Evolutionary conservation across 2,113 vertebrate species (phyloP), one percentile per base, ranked within the genome.

Genomic region (Gymnorhina tibicen): DNA sequence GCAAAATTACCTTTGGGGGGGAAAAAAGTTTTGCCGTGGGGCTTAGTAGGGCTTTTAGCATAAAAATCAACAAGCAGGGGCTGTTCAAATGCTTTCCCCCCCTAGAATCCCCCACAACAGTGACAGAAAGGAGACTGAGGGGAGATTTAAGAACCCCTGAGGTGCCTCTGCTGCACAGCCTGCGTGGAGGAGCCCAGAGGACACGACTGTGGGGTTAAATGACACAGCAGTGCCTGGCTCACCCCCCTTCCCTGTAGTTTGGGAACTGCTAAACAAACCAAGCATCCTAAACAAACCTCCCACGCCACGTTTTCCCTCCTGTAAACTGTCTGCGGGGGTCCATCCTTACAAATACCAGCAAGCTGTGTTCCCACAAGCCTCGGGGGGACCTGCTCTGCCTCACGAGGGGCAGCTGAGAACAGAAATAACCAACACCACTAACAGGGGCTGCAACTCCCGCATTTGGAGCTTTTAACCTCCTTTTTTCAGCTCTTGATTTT

Each of bases 341-440:
- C 26, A 9, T 33, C 74, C 41, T 72, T 14, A 23, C 15, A 41
- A 52, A 26, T 5, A 9, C 3, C 3, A 0, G 6, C 4, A 0
- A 67, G 10, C 53, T 0, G 0, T 1, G 0, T 7, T 53, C 53
- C n/a, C 46, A 5, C 39, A 13, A 15, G 66, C 60, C 1, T 1
- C 0, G 0, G 18, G 49, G 20, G 1, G 4, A 17, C 23, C 59
- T 15, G 30, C 30, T 66, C 87, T 55, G 66, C 72, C 78, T 44
- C 66, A 8, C 2, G 0, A 28, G 27, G 26, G 4, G 7, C n/a
- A 1, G 3, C 8, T 3, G 5, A 47, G 55, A 55, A 4, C 39
- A 4, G 6, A 33, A 60, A n/a, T 4, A 47, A 59, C 66, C 4
- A 23, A 12, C 2, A 0, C 17, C 73, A 35, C 6, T 2, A 13